phyloP scores from a whole-genome alignment of 2,888 invertebrate species.

The Cepaea hortensis region DNA sequence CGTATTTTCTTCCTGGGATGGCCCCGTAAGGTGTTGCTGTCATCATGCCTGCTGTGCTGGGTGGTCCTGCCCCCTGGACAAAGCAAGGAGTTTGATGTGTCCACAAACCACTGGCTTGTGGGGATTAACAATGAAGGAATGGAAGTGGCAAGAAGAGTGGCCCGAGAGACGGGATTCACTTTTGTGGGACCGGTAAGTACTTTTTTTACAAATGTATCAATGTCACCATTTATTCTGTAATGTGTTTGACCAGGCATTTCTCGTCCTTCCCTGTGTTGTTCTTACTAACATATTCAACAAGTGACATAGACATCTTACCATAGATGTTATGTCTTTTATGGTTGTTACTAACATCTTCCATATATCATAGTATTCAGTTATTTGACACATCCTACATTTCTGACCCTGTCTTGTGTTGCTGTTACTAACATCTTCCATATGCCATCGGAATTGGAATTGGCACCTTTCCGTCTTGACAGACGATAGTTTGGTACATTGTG shows the following conservation, averaged over 20 bases:
- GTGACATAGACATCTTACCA: no score
- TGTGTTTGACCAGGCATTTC: not conserved
- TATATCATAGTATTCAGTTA: no score
- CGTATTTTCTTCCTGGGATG: conserved; percentile 50
- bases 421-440: no score
- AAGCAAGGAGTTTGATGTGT: conserved; percentile 80
- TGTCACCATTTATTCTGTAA: not conserved
- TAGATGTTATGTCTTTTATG: no score
- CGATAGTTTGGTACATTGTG: no score
- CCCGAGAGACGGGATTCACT: conserved; percentile 92
- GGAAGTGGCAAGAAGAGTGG: conserved; percentile 87
- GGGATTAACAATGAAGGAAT: conserved; percentile 84
- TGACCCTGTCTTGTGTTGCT: no score
- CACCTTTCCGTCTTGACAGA: no score
- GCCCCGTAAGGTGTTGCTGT: conserved; percentile 50
- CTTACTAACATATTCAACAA: not conserved
- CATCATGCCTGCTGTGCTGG: conserved; percentile 45
- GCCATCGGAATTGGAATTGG: no score
- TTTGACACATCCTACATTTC: no score
- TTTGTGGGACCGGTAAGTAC: conserved; percentile 94
- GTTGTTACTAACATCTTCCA: no score
- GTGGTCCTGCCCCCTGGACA: conserved; percentile 28
- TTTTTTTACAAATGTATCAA: not conserved
- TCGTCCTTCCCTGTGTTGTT: not conserved
- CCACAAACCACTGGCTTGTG: conserved; percentile 97